Evolutionary conservation across 2,113 vertebrate species (phyloP).

Genomic region (Galemys pyrenaicus): DNA sequence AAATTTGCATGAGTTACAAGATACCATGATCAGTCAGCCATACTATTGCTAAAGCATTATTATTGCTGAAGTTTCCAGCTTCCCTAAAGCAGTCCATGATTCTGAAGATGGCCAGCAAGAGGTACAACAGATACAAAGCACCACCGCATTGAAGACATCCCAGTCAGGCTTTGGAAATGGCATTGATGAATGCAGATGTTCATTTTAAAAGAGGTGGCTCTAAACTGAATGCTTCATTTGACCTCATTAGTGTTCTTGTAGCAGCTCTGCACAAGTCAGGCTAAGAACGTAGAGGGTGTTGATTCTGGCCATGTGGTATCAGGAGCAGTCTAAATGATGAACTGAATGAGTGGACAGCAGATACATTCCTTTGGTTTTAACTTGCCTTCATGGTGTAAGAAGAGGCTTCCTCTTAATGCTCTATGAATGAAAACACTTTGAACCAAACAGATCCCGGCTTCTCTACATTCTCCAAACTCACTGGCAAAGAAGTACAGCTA

Average conservation of each 20-base stretch:
- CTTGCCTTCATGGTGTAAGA: background rate
- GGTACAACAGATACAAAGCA: rapidly evolving
- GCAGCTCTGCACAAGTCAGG: background rate
- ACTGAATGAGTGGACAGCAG: background rate
- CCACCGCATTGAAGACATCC: background rate
- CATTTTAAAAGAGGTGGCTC: background rate
- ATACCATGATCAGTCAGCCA: background rate
- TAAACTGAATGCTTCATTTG: background rate
- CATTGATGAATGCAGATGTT: background rate
- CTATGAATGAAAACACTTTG: background rate
- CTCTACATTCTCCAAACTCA: background rate
- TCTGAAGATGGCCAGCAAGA: background rate
- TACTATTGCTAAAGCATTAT: background rate
- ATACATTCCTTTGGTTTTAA: background rate
- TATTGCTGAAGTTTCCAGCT: background rate
- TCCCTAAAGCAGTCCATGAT: background rate
- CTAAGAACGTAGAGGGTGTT: background rate
- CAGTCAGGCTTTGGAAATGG: background rate
- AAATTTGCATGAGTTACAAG: background rate
- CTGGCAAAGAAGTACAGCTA: background rate
- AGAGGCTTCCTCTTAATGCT: background rate
- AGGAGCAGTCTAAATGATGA: background rate
- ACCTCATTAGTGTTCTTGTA: background rate
- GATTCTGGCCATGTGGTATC: background rate
- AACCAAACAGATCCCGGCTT: background rate